phyloP scores from a whole-genome alignment of 2,113 vertebrate species.

The Ceuthmochares aereus region DNA sequence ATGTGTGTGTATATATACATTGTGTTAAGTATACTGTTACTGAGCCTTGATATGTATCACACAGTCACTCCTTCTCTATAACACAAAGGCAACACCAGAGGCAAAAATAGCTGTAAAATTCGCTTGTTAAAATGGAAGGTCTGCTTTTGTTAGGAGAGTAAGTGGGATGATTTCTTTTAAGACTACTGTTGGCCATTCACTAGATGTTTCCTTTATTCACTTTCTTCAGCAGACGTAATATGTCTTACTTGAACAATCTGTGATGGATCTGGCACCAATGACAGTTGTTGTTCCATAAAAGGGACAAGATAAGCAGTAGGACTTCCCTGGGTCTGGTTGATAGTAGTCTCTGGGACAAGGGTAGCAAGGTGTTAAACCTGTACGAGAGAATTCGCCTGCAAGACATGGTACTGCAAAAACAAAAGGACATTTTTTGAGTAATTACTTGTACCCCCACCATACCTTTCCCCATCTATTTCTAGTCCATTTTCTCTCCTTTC shows the following conservation, averaged over 20 bases:
- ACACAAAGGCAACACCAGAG: background rate
- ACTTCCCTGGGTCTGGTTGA: constrained; percentile 91
- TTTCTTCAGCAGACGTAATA: background rate
- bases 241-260: constrained; percentile 93
- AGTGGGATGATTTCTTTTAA: background rate
- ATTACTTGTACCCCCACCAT: background rate
- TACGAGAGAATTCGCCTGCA: constrained; percentile 92
- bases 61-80: background rate
- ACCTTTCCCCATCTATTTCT: background rate
- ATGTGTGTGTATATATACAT: background rate
- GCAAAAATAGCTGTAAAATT: background rate
- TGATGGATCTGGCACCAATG: constrained; percentile 88
- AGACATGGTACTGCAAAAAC: constrained; percentile 86
- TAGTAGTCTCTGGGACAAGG: constrained; percentile 96
- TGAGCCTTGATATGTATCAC: background rate
- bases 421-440: background rate
- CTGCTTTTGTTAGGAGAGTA: background rate
- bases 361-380: constrained; percentile 93
- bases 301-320: constrained; percentile 95
- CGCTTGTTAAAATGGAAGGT: background rate
- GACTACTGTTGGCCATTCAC: background rate
- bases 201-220: background rate
- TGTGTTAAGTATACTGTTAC: background rate
- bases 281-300: constrained; percentile 94
- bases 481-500: background rate